A percentile compares a stretch with the other conserved stretches of the same genome.
Conservation (phyloP, 2,888 invertebrate genomes). For the Eudasyphora cyanicolor region DNA sequence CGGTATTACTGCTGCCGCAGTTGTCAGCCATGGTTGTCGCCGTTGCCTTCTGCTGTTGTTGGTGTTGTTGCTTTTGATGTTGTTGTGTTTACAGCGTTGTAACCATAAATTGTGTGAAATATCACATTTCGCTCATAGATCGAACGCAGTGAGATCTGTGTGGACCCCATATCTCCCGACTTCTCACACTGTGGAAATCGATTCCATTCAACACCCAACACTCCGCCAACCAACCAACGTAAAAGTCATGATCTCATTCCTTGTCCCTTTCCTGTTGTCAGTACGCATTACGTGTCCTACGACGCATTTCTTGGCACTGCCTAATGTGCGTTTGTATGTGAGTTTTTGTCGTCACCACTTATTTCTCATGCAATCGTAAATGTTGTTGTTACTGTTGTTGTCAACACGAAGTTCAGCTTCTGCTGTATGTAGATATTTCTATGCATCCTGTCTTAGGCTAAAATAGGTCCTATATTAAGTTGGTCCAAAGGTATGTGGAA, state of each 20-base stretch:
- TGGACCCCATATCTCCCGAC: slow-evolving; percentile 10
- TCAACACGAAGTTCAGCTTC: slow-evolving; percentile 49
- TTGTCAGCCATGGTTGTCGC: slow-evolving; percentile 28
- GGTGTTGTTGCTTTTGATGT: slow-evolving; percentile 43
- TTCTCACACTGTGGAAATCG: slow-evolving; percentile 19
- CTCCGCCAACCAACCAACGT: not conserved
- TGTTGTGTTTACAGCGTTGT: slow-evolving; percentile 73
- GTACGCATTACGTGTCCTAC: slow-evolving; percentile 40
- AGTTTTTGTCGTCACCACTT: not conserved
- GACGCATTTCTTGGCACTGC: slow-evolving; percentile 51
- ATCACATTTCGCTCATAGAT: slow-evolving; percentile 77
- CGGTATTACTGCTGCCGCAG: slow-evolving; percentile 28
- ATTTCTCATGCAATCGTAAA: not conserved
- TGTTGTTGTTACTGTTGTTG: slow-evolving; percentile 40
- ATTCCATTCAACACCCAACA: slow-evolving; percentile 49
- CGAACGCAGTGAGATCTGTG: slow-evolving; percentile 18
- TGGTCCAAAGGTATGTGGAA: too few relatives aligned
- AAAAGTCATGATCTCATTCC: not conserved
- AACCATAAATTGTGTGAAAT: slow-evolving; percentile 80
- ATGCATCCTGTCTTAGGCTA: too few relatives aligned
- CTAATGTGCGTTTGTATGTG: slow-evolving; percentile 6
- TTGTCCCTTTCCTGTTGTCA: not conserved
- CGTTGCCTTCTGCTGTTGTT: slow-evolving; percentile 43
- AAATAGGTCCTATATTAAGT: too few relatives aligned
- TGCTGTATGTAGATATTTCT: slow-evolving; percentile 9